These are phyloP conservation scores for Rhagologus leucostigma DNA, from an alignment of 2,113 vertebrate genomes.

Conservation along the genomic window DNA sequence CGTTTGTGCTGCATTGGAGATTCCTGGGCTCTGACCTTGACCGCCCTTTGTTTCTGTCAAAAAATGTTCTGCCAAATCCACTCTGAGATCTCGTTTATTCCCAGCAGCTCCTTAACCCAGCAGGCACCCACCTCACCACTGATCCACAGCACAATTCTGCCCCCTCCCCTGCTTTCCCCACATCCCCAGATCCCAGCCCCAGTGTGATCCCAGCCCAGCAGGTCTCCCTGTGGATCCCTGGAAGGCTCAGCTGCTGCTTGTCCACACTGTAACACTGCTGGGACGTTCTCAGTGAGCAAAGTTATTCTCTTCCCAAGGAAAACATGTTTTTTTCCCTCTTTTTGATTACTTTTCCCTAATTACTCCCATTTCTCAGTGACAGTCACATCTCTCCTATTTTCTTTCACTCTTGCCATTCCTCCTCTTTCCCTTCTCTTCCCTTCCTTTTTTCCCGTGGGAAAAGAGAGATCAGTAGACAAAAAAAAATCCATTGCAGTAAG, in stretches of 20 bases:
- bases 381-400: background rate
- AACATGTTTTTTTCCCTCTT: background rate
- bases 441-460: background rate
- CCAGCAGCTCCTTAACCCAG: background rate
- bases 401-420: background rate
- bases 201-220: background rate
- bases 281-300: background rate
- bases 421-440: background rate
- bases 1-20: fast-evolving
- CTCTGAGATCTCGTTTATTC: constrained; percentile 37
- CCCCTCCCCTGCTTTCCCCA: background rate
- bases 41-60: background rate
- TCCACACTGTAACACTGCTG: background rate
- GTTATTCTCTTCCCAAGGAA: background rate
- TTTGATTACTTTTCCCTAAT: background rate
- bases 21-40: constrained; percentile 13
- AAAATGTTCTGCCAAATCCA: constrained; percentile 28
- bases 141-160: fast-evolving
- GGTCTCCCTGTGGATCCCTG: background rate
- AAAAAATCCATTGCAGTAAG: background rate
- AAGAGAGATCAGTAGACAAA: background rate
- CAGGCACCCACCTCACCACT: fast-evolving
- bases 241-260: background rate
- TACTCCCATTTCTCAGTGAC: background rate
- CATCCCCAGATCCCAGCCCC: background rate